Conservation (phyloP, 2,113 vertebrate species). For the Podiceps cristatus region DNA sequence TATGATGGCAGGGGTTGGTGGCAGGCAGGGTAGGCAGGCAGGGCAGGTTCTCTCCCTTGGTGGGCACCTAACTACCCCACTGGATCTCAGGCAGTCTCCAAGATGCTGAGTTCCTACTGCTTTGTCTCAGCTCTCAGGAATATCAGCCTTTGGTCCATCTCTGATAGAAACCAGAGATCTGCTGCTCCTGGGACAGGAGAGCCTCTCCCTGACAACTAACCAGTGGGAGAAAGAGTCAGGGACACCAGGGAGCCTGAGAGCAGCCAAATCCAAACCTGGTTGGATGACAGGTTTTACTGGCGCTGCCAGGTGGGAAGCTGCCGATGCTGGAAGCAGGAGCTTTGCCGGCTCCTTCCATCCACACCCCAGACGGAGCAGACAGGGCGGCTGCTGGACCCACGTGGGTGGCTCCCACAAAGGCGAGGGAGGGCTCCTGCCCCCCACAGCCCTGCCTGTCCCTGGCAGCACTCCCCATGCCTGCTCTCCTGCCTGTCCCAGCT, state of each 20-base stretch:
- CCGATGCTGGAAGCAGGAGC: not conserved
- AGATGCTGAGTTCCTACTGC: not conserved
- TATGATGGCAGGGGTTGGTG: not conserved
- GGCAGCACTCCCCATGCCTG: not conserved
- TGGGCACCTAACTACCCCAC: not conserved
- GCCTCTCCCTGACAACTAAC: not conserved
- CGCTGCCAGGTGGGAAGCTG: not conserved
- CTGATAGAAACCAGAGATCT: not conserved
- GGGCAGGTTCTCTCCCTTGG: not conserved
- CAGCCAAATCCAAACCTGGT: not conserved
- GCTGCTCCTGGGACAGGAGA: not conserved
- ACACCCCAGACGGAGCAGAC: rapidly evolving
- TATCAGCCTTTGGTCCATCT: not conserved
- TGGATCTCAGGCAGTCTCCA: not conserved
- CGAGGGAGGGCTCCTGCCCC: not conserved
- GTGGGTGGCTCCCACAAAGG: not conserved
- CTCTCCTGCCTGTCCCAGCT: not conserved
- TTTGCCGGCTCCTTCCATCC: not conserved
- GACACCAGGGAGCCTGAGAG: not conserved
- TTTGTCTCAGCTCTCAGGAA: not conserved
- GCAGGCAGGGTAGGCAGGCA: not conserved
- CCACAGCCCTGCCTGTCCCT: not conserved
- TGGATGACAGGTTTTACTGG: not conserved
- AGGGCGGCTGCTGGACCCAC: not conserved
- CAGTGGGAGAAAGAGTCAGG: not conserved